Base-by-base conservation (phyloP, 37 sponge, comb jelly and placozoan species). In the Cladorhizidae sp. region DNA sequence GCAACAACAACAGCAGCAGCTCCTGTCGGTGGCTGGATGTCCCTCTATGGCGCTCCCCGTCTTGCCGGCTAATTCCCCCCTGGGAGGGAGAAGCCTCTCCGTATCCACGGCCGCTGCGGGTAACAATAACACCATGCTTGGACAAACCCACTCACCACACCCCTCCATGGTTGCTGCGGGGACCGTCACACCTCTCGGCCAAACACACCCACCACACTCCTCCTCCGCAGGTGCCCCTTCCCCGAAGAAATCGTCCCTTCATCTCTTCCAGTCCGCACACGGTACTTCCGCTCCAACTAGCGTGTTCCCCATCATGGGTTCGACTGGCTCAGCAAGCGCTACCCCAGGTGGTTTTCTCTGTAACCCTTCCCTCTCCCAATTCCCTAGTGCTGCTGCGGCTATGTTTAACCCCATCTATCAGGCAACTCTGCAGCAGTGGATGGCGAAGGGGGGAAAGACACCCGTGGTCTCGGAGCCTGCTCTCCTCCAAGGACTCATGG, bases 281-380 rank as follows among this genome's bases (percentile, higher is more conserved):
- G 22, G 23, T 12, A 20, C 39, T 28, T 41, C 59, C 9, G 40
- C 73, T 26, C 50, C 64, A 17, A 32, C 64, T 7, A 40, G 81
- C n/a, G 25, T 83, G 56, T 75, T 73, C 51, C 25, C 75, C 1
- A 67, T 55, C 41, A 0, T 83, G 7, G 28, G 28, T 12, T 40
- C 36, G 36, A 8, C 78, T 23, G 70, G 15, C 22, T 23, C 74
- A 17, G 54, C 64, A 2, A 50, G 50, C 3, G 74, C 31, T n/a
- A 25, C 70, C 0, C 50, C 85, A 3, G 72, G 62, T 25, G 12
- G 23, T 49, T 38, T 71, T n/a, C 50, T 85, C 0, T 76, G 41
- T 62, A 64, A 43, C 38, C 84, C 84, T 38, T 33, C 83, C 50
- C n/a, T 72, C 23, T 65, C 80, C 20, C 81, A 70, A 72, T 81